Conservation (phyloP, 2,113 vertebrate species). For the Xenopus laevis region DNA sequence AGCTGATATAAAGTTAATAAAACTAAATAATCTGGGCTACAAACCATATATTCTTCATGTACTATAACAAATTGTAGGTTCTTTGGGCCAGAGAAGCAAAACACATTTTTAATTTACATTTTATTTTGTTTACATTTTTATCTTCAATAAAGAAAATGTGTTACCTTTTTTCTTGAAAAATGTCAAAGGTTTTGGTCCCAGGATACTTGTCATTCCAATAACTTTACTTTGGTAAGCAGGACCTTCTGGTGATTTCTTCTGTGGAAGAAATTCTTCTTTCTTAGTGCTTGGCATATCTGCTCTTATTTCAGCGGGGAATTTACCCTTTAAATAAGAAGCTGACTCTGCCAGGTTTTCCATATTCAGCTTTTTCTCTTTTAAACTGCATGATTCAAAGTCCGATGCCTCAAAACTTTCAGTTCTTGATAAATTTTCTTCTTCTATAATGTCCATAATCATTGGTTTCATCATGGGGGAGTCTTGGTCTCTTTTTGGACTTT, state of each 20-base stretch:
- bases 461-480: slow-evolving; percentile 76
- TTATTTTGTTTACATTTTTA: too few relatives aligned
- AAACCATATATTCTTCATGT: too few relatives aligned
- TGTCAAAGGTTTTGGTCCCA: slow-evolving; percentile 46
- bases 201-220: slow-evolving; percentile 31
- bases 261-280: slow-evolving; percentile 51
- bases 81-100: too few relatives aligned
- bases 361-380: slow-evolving; percentile 63
- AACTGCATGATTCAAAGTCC: slow-evolving; percentile 51
- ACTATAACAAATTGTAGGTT: too few relatives aligned
- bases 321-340: slow-evolving; percentile 64
- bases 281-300: slow-evolving; percentile 54
- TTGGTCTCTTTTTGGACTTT: slow-evolving; percentile 93
- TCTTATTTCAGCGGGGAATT: slow-evolving; percentile 56
- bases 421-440: slow-evolving; percentile 57
- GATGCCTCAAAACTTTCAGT: slow-evolving; percentile 46
- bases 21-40: too few relatives aligned
- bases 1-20: too few relatives aligned
- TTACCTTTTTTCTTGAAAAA: slow-evolving; percentile 82
- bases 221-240: slow-evolving; percentile 47
- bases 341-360: slow-evolving; percentile 67
- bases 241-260: slow-evolving; percentile 55
- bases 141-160: background rate
- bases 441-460: slow-evolving; percentile 63
- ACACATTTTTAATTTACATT: too few relatives aligned